A percentile compares a stretch with the other conserved stretches of the same genome.
These are phyloP conservation scores for Escarpia spicata DNA, from an alignment of 2,888 invertebrate genomes.

Conservation along the genomic window DNA sequence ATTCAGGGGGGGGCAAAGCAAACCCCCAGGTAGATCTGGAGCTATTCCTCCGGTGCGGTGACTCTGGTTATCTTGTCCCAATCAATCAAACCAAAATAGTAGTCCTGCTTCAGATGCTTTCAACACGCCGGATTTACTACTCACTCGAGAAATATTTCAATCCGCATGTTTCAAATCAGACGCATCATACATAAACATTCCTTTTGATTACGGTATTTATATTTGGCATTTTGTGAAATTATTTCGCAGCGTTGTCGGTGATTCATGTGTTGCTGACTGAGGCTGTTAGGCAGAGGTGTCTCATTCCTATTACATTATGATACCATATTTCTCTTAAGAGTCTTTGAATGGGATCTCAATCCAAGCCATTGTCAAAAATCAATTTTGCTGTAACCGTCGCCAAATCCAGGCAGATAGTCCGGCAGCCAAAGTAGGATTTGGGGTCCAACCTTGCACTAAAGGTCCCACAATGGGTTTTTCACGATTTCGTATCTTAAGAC, in stretches of 20 bases:
- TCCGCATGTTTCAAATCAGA: slow-evolving; percentile 1
- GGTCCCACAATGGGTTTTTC: too few species aligned
- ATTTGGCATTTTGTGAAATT: background rate
- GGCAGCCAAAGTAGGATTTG: too few species aligned
- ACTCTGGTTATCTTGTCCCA: background rate
- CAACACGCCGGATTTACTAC: background rate
- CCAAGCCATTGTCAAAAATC: background rate
- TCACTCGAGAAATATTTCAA: background rate
- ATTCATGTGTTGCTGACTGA: background rate
- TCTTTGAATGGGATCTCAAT: background rate
- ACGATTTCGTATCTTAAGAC: too few species aligned
- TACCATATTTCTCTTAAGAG: too few species aligned
- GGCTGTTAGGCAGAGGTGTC: background rate
- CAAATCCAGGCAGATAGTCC: too few species aligned
- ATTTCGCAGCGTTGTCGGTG: background rate
- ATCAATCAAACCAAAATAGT: slow-evolving; percentile 6
- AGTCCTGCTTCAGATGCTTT: background rate
- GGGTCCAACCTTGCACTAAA: too few species aligned
- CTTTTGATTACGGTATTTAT: background rate
- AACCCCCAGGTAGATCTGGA: background rate
- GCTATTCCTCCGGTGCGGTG: background rate
- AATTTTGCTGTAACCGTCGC: too few species aligned
- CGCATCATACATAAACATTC: background rate
- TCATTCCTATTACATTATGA: too few species aligned
- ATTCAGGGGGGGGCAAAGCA: background rate